phyloP scores from a whole-genome alignment of 2,113 vertebrate species.

The Ailuropoda melanoleuca region DNA sequence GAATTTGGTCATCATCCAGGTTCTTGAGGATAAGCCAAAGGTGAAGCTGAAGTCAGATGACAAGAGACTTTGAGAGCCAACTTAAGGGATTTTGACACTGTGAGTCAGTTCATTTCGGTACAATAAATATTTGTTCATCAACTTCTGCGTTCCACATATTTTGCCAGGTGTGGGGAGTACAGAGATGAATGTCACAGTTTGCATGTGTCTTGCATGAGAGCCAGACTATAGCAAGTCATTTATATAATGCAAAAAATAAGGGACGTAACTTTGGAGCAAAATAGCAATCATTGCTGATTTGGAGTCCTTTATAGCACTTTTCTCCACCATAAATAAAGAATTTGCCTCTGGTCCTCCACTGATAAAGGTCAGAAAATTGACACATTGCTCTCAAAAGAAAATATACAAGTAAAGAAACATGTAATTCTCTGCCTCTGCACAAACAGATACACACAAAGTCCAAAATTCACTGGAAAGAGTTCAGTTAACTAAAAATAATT shows the following conservation, averaged over 20 bases:
- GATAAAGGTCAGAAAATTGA: not conserved
- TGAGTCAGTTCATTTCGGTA: not conserved
- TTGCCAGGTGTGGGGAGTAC: not conserved
- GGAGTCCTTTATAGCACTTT: not conserved
- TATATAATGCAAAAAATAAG: not conserved
- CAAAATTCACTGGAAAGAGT: not conserved
- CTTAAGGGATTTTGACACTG: not conserved
- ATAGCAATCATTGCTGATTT: not conserved
- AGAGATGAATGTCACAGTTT: not conserved
- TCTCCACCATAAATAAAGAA: not conserved
- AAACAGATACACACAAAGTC: not conserved
- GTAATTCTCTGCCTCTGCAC: not conserved
- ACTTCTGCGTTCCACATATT: not conserved
- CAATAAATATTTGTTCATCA: not conserved
- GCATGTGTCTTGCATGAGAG: not conserved
- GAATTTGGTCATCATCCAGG: not conserved
- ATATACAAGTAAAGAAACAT: not conserved
- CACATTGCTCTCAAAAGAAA: not conserved
- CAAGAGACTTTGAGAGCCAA: not conserved
- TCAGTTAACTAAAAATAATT: constrained; percentile 24
- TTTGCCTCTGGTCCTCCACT: not conserved
- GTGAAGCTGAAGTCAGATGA: not conserved
- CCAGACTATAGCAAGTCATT: not conserved
- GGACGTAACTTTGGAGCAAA: not conserved
- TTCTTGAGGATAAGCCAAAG: not conserved